These are phyloP conservation scores for Ashinkailepas kermadecensis DNA, from an alignment of 2,888 invertebrate species.

Conservation along the genomic window DNA sequence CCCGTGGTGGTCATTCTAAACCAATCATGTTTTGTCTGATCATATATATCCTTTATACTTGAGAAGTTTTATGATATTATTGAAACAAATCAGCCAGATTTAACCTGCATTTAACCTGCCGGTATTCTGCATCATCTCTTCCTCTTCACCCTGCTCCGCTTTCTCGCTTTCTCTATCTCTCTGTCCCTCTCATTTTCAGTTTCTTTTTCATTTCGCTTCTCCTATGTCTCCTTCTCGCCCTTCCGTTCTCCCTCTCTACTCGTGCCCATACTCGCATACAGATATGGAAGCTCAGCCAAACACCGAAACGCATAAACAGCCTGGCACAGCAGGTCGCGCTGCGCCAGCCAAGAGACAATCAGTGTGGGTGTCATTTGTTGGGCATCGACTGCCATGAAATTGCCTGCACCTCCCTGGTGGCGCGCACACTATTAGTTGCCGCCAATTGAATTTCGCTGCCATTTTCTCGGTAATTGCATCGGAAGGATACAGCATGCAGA, in stretches of 20 bases:
- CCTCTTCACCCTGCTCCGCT: too few relatives aligned
- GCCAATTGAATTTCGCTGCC: not conserved
- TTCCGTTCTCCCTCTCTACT: not conserved
- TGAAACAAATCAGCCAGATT: too few relatives aligned
- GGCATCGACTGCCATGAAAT: conserved; percentile 20
- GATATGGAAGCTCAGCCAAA: not conserved
- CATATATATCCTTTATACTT: too few relatives aligned
- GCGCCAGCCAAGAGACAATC: not conserved
- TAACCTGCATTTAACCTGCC: too few relatives aligned
- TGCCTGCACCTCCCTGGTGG: not conserved
- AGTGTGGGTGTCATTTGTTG: conserved; percentile 1
- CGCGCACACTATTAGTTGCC: not conserved
- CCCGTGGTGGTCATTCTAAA: too few relatives aligned
- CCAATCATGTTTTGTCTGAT: too few relatives aligned
- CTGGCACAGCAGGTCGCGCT: not conserved
- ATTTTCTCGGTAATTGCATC: not conserved
- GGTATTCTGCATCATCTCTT: too few relatives aligned
- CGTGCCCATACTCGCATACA: not conserved
- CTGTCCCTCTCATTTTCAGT: too few relatives aligned
- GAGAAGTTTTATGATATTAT: too few relatives aligned
- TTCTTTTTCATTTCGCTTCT: too few relatives aligned
- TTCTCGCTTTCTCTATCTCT: too few relatives aligned
- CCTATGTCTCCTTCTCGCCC: too few relatives aligned
- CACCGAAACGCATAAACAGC: not conserved
- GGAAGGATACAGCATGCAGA: not conserved